Base-by-base conservation (phyloP, 2,888 invertebrate species). In the Boloria selene region DNA sequence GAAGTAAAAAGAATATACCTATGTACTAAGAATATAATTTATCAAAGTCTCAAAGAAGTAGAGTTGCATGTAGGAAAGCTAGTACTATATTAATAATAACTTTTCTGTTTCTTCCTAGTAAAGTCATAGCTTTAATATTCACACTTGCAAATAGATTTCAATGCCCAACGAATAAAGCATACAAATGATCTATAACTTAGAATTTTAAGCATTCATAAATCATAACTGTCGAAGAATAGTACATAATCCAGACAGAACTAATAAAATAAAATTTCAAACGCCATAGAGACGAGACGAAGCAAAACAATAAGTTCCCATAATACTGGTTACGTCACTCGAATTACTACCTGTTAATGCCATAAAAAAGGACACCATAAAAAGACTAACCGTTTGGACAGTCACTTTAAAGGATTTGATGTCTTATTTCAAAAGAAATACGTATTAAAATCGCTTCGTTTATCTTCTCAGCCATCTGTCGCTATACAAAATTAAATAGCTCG, bases 261-360 rank as follows among this genome's bases (percentile, higher is more conserved):
- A 45, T n/a, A 42, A 50, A 58, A 74, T 71, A 70, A 53, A 51
- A 56, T 42, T 62, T n/a, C 3, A 49, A 49, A 54, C 6, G n/a
- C 18, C 18, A 18, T 14, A 10, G 61, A 55, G 51, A 68, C 44
- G 52, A 50, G 54, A 17, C 59, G 64, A 56, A 42, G 44, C n/a
- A 59, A 61, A 59, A 65, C 60, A 66, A 70, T 64, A 66, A 52
- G 49, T 60, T 59, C 66, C 59, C 61, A 69, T 67, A 70, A n/a
- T 66, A 69, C 66, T 60, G 56, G 70, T 72, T 71, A 51, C 72
- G 61, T 71, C 70, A 70, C 64, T 49, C 67, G 54, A 69, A 65
- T 69, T 59, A 73, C 74, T 73, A 74, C 74, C 74, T 74, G 74
- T 68, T 71, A 65, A 60, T 66, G 60, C 54, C 54, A 72, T 67